Evolutionary conservation across 2,888 invertebrate species (phyloP), one percentile per base, ranked within the genome.

Genomic region (Xanthia togata): DNA sequence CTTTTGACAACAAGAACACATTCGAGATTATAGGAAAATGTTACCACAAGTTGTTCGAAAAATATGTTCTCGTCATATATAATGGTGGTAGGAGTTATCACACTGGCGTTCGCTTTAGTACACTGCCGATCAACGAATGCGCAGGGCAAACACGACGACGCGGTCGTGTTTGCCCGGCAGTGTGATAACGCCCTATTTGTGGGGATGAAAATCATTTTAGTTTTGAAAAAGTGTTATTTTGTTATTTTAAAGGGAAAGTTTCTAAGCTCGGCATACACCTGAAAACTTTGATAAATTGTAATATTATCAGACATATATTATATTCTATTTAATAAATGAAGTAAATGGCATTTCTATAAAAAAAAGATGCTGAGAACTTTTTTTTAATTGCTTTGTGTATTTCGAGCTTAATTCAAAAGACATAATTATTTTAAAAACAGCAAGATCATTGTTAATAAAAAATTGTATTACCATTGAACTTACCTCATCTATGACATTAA

Each of bases 401-500:
- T 57, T 70, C 55, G 70, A 81, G 55, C 41, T 78, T 31, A 2
- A 62, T 78, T 41, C 2, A 63, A 77, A 26, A 80, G 14, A 68
- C 8, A 62, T 31, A 20, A 26, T 26, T 26, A 62, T 69, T 60
- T 17, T 6, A 23, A 41, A 53, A 35, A 59, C 41, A 77, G 38
- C 68, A 82, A 23, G 6, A 55, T 41, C 20, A 53, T 67, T 69
- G 60, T 73, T 70, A 83, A 9, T n/a, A 50, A 77, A 26, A 79
- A 70, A 67, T 44, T 23, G n/a, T 47, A 47, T 44, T 20, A 65
- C 41, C 0, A 57, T 35, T 0, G 14, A 41, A n/a, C 88, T 81
- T 85, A 96, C 96, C 94, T 96, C 96, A 20, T 94, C 94, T 35
- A 96, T 93, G 9, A 94, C 92, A 82, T 93, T 93, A 60, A 96